phyloP scores from a whole-genome alignment of 2,888 invertebrate genomes.

The Sthenelais limicola region DNA sequence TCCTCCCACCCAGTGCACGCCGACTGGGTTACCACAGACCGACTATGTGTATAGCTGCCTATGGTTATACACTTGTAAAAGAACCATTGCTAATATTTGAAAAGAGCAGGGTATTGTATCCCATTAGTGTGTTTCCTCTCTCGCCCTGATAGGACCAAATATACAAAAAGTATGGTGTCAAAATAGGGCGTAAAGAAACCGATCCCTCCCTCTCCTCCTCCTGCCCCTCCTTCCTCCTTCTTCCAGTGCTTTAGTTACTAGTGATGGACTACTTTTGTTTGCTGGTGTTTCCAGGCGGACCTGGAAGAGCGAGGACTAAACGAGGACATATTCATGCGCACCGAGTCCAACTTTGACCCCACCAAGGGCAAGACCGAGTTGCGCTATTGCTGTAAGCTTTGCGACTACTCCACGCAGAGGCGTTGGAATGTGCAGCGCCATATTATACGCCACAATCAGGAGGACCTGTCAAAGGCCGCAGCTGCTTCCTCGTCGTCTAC shows the following conservation, averaged over 20 bases:
- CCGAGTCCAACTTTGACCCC: constrained; percentile 21
- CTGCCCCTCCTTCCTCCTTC: no score
- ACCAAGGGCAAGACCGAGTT: constrained; percentile 9
- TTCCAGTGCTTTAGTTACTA: constrained; percentile 7
- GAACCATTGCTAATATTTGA: no score
- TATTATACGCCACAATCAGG: constrained; percentile 11
- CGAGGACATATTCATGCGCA: constrained; percentile 27
- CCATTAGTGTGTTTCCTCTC: no score
- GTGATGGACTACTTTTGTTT: constrained; percentile 21
- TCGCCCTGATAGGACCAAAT: no score
- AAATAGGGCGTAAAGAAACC: no score
- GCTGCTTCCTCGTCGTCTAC: not conserved
- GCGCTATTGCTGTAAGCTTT: constrained; percentile 26
- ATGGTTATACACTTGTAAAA: no score
- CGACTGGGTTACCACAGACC: no score
- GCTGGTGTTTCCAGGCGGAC: constrained; percentile 31
- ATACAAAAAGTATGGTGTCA: no score
- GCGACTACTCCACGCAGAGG: constrained; percentile 19
- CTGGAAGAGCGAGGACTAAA: constrained; percentile 23
- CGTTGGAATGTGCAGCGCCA: constrained; percentile 31
- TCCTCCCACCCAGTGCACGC: no score
- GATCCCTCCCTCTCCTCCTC: no score
- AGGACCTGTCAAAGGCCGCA: not conserved
- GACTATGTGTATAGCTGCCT: no score
- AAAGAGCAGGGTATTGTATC: no score